A percentile compares a stretch with the other conserved stretches of the same genome.
These are phyloP conservation scores for Tetheella fluctuosa DNA, from an alignment of 2,888 invertebrate species.

Conservation along the genomic window DNA sequence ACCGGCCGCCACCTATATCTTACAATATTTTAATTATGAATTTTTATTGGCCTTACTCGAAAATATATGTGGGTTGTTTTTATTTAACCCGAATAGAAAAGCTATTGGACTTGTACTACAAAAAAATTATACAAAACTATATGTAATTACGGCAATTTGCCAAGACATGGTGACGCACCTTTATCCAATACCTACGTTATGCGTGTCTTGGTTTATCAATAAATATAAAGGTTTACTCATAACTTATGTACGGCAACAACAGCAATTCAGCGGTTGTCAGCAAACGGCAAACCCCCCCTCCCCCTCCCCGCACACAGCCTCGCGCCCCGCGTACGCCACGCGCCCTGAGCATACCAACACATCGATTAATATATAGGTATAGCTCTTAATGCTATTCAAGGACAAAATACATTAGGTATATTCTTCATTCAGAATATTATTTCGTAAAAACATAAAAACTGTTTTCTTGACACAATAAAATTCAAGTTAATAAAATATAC, in stretches of 20 bases:
- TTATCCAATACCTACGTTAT: constrained; percentile 47
- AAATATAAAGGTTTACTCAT: constrained; percentile 82
- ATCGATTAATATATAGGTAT: constrained; percentile 64
- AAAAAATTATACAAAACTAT: not conserved
- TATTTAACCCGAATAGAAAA: constrained; percentile 5
- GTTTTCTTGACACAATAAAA: not conserved
- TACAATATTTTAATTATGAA: constrained; percentile 14
- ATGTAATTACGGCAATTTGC: not conserved
- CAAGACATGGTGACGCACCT: constrained; percentile 9
- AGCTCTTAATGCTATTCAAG: constrained; percentile 26
- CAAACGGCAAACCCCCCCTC: constrained; percentile 76
- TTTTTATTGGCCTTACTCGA: constrained; percentile 12
- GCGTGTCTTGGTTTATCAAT: constrained; percentile 74
- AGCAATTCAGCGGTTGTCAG: constrained; percentile 83
- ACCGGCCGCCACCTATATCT: constrained; percentile 44
- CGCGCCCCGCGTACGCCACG: constrained; percentile 77
- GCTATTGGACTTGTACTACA: not conserved
- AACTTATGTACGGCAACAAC: constrained; percentile 82
- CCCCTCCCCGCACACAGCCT: constrained; percentile 73
- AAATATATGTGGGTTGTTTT: not conserved
- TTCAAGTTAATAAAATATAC: constrained; percentile 24
- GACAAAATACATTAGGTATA: not conserved
- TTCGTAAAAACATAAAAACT: not conserved
- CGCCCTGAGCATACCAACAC: constrained; percentile 83
- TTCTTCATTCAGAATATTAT: not conserved